Base-by-base conservation (phyloP, 1,140 invertebrate species). In the Tetramorium simillimum region DNA sequence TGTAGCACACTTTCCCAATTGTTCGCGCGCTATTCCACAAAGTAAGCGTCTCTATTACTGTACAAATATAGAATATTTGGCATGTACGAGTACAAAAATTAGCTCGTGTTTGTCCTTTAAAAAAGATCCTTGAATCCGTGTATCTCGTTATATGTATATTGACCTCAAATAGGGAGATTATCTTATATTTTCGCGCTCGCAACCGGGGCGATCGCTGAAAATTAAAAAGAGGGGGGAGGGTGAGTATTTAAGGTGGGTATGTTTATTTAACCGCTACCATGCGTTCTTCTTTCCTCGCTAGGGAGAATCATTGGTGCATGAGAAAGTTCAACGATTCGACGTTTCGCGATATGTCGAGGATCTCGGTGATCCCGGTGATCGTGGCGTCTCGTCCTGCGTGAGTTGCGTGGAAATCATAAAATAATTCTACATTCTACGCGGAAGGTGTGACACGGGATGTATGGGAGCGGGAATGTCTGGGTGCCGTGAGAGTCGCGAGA, bases 111-210 rank as follows among this genome's bases (percentile, higher is more conserved):
- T 72, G 16, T 72, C 9, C 24, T 49, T 72, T 49, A 72, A 72
- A 72, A 70, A 72, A 49, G 69, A 51, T 72, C 46, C 6, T 72
- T 33, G 16, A 72, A 49, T 51, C 21, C 21, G 51, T 60, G 21
- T 21, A 56, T 33, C 16, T 24, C 9, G 16, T 72, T 72, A 49
- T 72, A 40, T 65, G 16, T 37, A 69, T 69, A 70, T 70, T 72
- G 69, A 72, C 46, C 37, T 72, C 69, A 49, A 72, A 72, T 72
- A 72, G 69, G 69, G 69, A 72, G 69, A 72, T 72, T 70, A 70
- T 49, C 43, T 28, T 72, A 69, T 72, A 49, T 49, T 72, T 72
- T 51, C 67, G 18, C 16, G 28, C 49, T 24, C 69, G 21, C 16
- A 18, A 18, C 18, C 33, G 33, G 33, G 14, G 49, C 24, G 24